Evolutionary conservation across 2,888 invertebrate genomes (phyloP), one percentile per base, ranked within the genome.

Genomic region (Prosopocoilus inquinatus): DNA sequence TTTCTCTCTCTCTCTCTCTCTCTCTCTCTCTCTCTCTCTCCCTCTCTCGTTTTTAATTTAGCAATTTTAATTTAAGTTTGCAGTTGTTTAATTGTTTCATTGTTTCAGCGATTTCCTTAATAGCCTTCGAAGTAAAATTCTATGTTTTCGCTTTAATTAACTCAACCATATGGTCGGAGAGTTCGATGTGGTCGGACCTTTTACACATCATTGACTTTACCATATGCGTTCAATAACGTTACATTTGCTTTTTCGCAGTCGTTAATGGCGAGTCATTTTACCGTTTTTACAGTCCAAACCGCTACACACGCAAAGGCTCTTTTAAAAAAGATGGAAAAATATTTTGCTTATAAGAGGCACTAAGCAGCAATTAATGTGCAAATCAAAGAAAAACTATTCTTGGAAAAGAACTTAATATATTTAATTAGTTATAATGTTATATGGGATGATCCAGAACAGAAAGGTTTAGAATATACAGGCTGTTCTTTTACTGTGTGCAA

Each of bases 41-140:
- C 59, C 59, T n/a, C 57, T 60, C 62, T 61, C 60, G 55, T 62
- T 67, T 67, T 67, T 63, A 66, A 65, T 67, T 66, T 62, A 63
- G 62, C 64, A 64, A 64, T 66, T 67, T 67, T 65, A 66, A 67
- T 66, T 67, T 65, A 61, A 62, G 63, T 63, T 60, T 50, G 64
- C 53, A 53, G 46, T 52, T 55, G 47, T 53, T 53, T 50, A 54
- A 48, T 70, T 67, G 68, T 64, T 68, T 63, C 64, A 66, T 67
- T 67, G 68, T 69, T 69, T 65, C 63, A 61, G 65, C 66, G 67
- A 67, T 70, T 70, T 67, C 67, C 67, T 67, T 70, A 70, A 71
- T 68, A 68, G 63, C 62, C 60, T 64, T 57, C 57, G 60, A 63
- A 62, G 61, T 64, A 60, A 63, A 64, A 61, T 67, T 61, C 54